A percentile compares a stretch with the other conserved stretches of the same genome.
Conservation (phyloP, 2,113 vertebrate genomes). For the Nicator chloris region DNA sequence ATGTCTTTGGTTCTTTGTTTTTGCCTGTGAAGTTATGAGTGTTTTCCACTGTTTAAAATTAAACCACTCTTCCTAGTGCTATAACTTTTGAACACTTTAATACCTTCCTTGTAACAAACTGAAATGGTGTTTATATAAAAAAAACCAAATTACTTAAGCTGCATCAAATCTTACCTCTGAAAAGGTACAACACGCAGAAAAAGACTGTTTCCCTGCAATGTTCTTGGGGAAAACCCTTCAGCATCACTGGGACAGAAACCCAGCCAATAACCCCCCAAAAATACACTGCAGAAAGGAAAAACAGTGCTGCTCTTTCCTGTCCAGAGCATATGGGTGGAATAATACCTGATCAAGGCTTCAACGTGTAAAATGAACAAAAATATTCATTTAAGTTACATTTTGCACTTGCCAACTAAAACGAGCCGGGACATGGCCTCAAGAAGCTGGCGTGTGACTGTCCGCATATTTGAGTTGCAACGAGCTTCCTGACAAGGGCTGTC, state of each 20-base stretch:
- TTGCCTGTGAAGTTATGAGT: not conserved
- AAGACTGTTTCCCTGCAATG: not conserved
- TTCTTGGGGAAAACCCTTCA: not conserved
- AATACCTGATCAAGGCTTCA: not conserved
- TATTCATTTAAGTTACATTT: not conserved
- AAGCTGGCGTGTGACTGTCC: not conserved
- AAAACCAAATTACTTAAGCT: not conserved
- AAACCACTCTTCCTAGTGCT: not conserved
- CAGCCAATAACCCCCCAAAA: not conserved
- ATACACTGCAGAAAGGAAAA: not conserved
- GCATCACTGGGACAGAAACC: not conserved
- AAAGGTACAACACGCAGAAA: not conserved
- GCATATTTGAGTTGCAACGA: not conserved
- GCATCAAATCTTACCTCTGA: not conserved
- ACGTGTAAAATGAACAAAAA: not conserved
- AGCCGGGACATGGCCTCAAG: not conserved
- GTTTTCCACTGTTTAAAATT: not conserved
- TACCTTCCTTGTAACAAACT: not conserved
- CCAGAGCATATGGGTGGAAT: not conserved
- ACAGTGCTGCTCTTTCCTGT: not conserved
- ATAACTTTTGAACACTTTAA: not conserved
- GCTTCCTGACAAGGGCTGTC: not conserved
- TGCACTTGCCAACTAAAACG: not conserved
- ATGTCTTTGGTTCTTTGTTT: not conserved
- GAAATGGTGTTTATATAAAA: not conserved